Percentiles rank a stretch among this genome's conserved stretches.
These are phyloP conservation scores for Mirza zaza DNA, from an alignment of 2,113 vertebrate genomes.

Conservation along the genomic window DNA sequence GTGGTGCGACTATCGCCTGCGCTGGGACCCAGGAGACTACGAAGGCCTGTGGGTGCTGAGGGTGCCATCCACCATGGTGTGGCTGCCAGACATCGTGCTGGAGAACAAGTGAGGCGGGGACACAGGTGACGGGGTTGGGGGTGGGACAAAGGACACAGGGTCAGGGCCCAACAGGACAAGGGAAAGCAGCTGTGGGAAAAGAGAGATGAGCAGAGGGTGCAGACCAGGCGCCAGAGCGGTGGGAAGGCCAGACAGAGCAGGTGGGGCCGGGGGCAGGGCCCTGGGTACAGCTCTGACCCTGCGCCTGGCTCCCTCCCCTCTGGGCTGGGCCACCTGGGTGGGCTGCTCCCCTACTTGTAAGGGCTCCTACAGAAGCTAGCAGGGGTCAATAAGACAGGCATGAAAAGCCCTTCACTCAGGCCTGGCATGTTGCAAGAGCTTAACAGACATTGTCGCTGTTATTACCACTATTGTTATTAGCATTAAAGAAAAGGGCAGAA, in stretches of 20 bases:
- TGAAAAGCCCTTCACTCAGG: not conserved
- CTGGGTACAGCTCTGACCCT: too few species aligned
- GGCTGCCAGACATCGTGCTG: conserved; percentile 93
- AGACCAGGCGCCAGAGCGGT: not conserved
- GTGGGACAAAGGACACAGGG: not conserved
- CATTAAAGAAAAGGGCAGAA: not conserved
- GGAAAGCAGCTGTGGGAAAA: not conserved
- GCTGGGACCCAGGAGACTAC: conserved; percentile 89
- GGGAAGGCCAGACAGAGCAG: fast-evolving
- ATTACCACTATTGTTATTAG: not conserved
- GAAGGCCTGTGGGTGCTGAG: conserved; percentile 88
- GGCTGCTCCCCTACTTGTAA: not conserved
- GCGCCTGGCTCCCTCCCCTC: not conserved
- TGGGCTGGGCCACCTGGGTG: not conserved
- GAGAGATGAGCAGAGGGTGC: not conserved
- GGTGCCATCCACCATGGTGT: conserved; percentile 93
- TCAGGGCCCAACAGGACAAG: not conserved
- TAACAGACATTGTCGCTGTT: fast-evolving
- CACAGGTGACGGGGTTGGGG: fast-evolving
- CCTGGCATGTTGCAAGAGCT: too few species aligned
- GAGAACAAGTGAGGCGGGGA: conserved; percentile 93
- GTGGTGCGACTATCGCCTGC: conserved; percentile 94
- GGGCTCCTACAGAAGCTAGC: not conserved
- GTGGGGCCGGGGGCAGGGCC: not conserved
- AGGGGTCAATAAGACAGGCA: not conserved